phyloP scores from a whole-genome alignment of 2,113 vertebrate species.

The Pseudonaja textilis region DNA sequence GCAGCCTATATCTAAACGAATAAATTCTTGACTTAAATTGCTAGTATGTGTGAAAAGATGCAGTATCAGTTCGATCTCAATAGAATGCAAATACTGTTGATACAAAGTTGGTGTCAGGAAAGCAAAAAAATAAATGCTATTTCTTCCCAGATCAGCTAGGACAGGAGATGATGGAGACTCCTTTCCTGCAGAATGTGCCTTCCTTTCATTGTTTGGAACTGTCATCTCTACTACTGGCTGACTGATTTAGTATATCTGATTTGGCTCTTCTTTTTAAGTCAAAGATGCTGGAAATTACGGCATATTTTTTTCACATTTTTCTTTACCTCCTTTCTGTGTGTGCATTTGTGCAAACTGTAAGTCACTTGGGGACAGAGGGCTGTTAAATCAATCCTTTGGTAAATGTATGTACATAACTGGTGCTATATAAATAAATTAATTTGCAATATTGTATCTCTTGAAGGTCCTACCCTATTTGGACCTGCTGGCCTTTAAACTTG shows the following conservation, averaged over 20 bases:
- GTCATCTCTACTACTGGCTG: background rate
- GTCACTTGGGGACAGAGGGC: background rate
- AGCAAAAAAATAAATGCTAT: background rate
- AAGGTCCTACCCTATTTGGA: background rate
- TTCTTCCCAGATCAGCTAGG: background rate
- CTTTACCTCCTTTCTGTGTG: background rate
- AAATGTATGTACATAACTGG: background rate
- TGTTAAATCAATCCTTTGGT: background rate
- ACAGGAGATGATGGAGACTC: background rate
- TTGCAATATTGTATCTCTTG: background rate
- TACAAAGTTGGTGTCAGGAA: background rate
- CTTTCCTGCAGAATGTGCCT: background rate
- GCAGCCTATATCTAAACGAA: background rate
- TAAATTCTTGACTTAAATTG: background rate
- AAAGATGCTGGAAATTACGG: background rate
- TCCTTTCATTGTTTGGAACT: background rate
- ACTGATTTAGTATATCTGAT: background rate
- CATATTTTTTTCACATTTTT: background rate
- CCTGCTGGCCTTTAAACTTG: background rate
- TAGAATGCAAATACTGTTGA: background rate
- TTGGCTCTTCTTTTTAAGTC: background rate
- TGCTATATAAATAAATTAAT: background rate
- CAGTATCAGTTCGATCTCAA: background rate
- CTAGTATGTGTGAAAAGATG: background rate
- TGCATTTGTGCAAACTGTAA: background rate